phyloP scores from a whole-genome alignment of 2,113 vertebrate species.

The Rhinolophus sinicus region DNA sequence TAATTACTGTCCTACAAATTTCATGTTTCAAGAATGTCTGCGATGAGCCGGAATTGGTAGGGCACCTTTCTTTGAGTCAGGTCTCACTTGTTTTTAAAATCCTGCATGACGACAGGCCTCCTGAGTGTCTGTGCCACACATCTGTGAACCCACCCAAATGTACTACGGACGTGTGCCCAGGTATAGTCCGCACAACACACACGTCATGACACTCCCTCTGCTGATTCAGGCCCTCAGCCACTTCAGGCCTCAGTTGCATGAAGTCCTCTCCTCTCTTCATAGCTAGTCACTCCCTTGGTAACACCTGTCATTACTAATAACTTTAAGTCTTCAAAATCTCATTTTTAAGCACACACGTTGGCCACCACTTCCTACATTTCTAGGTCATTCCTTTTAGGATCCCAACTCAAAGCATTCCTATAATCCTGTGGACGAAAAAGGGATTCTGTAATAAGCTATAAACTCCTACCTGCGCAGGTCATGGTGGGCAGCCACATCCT shows the following conservation, averaged over 20 bases:
- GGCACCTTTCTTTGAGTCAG: neutral
- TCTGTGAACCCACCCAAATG: neutral
- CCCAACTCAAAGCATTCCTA: neutral
- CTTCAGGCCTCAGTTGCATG: neutral
- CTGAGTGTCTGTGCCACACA: neutral
- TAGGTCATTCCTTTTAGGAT: neutral
- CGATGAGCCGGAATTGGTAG: neutral
- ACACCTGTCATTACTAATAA: neutral
- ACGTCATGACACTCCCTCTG: neutral
- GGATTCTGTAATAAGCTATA: neutral
- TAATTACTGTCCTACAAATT: neutral
- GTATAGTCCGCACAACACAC: neutral
- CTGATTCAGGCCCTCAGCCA: neutral
- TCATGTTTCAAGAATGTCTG: neutral
- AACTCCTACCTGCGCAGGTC: neutral
- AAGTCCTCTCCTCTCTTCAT: neutral
- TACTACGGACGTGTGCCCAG: neutral
- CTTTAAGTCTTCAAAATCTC: neutral
- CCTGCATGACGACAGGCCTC: neutral
- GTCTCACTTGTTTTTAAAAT: constrained; percentile 19
- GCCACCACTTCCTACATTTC: neutral
- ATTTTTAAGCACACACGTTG: neutral
- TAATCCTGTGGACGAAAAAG: neutral
- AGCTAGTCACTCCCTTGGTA: neutral
- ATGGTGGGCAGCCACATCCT: neutral